Base-by-base conservation (phyloP, 2,113 vertebrate species). In the Centropus bengalensis region DNA sequence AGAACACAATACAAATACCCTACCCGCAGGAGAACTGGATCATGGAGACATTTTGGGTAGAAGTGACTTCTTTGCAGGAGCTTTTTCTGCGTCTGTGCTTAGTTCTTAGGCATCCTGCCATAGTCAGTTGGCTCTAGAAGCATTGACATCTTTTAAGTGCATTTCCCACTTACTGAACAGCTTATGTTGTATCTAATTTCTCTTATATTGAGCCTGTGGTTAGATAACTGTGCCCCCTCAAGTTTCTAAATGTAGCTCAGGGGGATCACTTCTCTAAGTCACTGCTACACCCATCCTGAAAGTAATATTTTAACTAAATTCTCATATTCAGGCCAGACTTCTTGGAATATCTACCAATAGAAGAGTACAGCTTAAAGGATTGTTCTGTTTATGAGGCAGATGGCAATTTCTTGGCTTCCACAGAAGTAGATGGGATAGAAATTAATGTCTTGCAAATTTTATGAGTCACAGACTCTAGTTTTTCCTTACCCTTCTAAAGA, bases 171-270 rank as follows among this genome's bases (percentile, higher is more conserved):
- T 89, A 7, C 68, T 8, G 62, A 89, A 75, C 88, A 89, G 92
- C 82, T 89, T 69, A 64, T 88, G 74, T 84, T 92, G 64, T 80
- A 40, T 49, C 59, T 73, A 51, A 81, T 60, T 90, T 59, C 85
- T 83, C 54, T 26, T 81, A 63, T 60, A 59, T n/a, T 71, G 81
- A 80, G 91, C 44, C 40, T 77, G 82, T 70, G 66, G 47, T 86
- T 82, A 59, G 73, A 70, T 75, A 80, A 59, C 81, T 83, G 62
- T 94, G 81, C 73, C 88, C 77, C 90, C 82, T 67, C 77, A 55
- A 74, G 84, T 58, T 81, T 22, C 82, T 82, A 47, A 82, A 60
- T 70, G 82, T 69, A 85, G 66, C 91, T 85, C 60, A 22, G 27
- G 81, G 54, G 49, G 44, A 86, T 80, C 81, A 45, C 91, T 83